These are phyloP conservation scores for Urocyon cinereoargenteus DNA, from an alignment of 2,797 vertebrate species.

Conservation along the genomic window DNA sequence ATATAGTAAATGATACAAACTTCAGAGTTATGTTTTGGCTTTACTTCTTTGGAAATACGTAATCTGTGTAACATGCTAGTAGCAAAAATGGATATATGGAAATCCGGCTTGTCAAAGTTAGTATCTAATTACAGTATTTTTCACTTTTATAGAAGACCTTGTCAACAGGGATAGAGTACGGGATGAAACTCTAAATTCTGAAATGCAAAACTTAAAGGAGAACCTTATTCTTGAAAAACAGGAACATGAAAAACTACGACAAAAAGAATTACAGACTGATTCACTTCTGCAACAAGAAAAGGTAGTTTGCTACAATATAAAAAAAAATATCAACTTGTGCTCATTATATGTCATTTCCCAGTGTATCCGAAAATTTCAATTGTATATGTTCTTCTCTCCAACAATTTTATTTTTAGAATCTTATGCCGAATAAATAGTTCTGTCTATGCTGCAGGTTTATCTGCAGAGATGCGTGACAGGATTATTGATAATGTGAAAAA, in stretches of 20 bases:
- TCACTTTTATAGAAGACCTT: conserved; percentile 83
- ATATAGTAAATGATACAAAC: neutral
- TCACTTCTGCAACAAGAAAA: conserved; percentile 91
- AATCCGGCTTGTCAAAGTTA: neutral
- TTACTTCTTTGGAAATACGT: neutral
- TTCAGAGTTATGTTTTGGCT: neutral
- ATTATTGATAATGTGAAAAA: neutral
- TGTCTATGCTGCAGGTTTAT: neutral
- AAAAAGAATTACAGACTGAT: conserved; percentile 84
- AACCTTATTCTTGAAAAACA: conserved; percentile 84
- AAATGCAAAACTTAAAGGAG: conserved; percentile 90
- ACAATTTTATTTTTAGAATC: neutral
- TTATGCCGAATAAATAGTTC: neutral
- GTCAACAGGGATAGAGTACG: conserved; percentile 86
- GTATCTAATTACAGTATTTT: neutral
- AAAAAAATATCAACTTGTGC: neutral
- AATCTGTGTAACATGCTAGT: neutral
- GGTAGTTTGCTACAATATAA: conserved; percentile 84
- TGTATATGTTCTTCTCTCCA: neutral
- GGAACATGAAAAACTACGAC: conserved; percentile 87
- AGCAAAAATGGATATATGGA: neutral
- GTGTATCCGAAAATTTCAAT: neutral
- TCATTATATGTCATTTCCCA: neutral
- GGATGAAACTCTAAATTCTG: conserved; percentile 87
- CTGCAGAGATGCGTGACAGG: neutral